Evolutionary conservation across 1,140 invertebrate genomes (phyloP), one percentile per base, ranked within the genome.

Genomic region (Lanistes nyassanus): DNA sequence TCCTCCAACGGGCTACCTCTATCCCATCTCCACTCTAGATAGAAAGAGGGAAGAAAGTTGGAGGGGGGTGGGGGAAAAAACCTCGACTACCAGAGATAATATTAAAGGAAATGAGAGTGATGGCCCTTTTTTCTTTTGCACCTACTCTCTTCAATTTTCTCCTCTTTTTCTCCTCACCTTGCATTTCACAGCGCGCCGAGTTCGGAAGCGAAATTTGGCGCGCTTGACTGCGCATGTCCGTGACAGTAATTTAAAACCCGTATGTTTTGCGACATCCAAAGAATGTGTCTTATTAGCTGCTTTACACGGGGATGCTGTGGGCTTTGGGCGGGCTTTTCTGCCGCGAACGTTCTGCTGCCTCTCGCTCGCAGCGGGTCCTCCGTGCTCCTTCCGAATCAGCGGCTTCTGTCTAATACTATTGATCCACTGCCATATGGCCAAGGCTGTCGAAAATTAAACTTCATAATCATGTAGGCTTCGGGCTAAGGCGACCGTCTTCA

Each of bases 401-500:
- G 68, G 51, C 34, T 70, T 58, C 51, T 19, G 21, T 58, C 21
- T 70, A 70, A 70, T 70, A 70, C 51, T 70, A 70, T 70, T 70
- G 68, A 70, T 70, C 68, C 51, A 0, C 67, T 23, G 34, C 68
- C 68, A 70, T 70, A 58, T 55, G 51, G 53, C 68, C 19, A 0
- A n/a, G 53, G 53, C 53, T 70, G 68, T 29, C 23, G 51, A 51
- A 34, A 47, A 70, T 55, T 70, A 67, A 67, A 67, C 65, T 67
- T 67, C 65, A 39, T 67, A 67, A 67, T 60, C 56, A 26, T 31
- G n/a, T 31, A 11, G 56, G 11, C 56, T 60, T 9, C n/a, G 9
- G 56, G 56, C 56, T 47, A 47, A 47, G 42, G 19, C 42, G 42
- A 16, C n/a, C 42, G 42, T 47, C 42, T 47, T 47, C 42, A 47